Percentiles rank a stretch among this genome's conserved stretches.
These are phyloP conservation scores for Carassius gibelio DNA, from an alignment of 2,113 vertebrate species.

Conservation along the genomic window DNA sequence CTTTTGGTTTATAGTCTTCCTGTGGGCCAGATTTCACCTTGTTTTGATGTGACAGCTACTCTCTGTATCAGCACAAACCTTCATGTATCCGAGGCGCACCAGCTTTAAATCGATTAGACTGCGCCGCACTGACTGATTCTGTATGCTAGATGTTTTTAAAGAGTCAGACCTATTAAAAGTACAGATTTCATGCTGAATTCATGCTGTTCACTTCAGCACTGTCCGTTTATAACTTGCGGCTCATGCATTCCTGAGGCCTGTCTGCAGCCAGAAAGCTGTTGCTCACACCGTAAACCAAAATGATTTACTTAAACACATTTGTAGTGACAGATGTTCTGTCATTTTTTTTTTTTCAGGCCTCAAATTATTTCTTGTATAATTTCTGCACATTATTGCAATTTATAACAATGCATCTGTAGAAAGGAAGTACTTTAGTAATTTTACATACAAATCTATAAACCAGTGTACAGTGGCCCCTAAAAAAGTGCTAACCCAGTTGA, in stretches of 20 bases:
- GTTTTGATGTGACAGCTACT: constrained; percentile 20
- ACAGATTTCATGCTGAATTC: constrained; percentile 32
- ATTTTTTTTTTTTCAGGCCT: background rate
- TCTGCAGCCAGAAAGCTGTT: constrained; percentile 26
- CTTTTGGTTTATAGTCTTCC: background rate
- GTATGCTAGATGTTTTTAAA: constrained; percentile 7
- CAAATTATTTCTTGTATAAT: background rate
- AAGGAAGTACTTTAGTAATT: background rate
- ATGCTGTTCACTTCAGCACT: constrained; percentile 24
- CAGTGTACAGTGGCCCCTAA: background rate
- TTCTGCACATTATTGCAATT: background rate
- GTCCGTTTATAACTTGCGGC: background rate
- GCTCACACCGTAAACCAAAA: background rate
- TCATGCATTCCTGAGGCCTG: constrained; percentile 4
- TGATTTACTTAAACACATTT: background rate
- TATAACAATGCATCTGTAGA: background rate
- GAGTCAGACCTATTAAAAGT: constrained; percentile 24
- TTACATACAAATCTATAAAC: background rate
- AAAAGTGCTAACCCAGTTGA: background rate
- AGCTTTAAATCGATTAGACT: constrained; percentile 45
- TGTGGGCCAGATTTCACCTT: background rate
- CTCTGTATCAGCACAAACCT: constrained; percentile 36
- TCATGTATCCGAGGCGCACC: constrained; percentile 17
- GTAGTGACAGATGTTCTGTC: background rate
- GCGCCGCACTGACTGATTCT: constrained; percentile 12